Percentiles rank a stretch among this genome's conserved stretches.
Conservation (phyloP, 2,797 vertebrate genomes). For the Sebastes kiyomatsui region DNA sequence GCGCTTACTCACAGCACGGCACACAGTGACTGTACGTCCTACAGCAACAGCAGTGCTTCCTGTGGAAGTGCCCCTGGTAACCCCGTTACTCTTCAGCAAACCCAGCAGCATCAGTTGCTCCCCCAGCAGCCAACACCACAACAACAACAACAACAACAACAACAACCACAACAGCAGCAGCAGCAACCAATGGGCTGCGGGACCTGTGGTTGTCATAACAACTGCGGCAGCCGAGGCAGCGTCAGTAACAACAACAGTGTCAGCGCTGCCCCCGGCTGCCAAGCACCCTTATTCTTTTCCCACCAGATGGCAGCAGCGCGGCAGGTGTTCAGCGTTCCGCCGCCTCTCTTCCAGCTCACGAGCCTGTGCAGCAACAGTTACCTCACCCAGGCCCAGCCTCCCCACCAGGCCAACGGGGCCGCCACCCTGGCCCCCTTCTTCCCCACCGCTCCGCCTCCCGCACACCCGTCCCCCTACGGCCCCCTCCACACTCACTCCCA, state of each 20-base stretch:
- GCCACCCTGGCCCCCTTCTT: conserved; percentile 87
- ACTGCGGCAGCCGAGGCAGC: conserved; percentile 75
- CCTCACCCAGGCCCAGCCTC: conserved; percentile 91
- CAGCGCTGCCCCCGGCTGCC: conserved; percentile 73
- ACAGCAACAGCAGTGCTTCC: conserved; percentile 82
- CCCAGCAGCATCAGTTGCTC: conserved; percentile 61
- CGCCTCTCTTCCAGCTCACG: conserved; percentile 89
- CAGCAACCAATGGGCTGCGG: conserved; percentile 78
- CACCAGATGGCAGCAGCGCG: conserved; percentile 86
- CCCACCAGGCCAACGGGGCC: conserved; percentile 88
- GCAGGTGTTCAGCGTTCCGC: conserved; percentile 88
- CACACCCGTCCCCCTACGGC: conserved; percentile 84
- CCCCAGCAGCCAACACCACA: conserved; percentile 75
- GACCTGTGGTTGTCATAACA: conserved; percentile 77
- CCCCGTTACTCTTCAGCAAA: conserved; percentile 70
- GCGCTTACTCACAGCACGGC: conserved; percentile 91
- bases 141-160: conserved; percentile 74
- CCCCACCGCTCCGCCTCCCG: conserved; percentile 79
- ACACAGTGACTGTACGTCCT: conserved; percentile 89
- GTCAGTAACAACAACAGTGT: conserved; percentile 76
- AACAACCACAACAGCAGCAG: conserved; percentile 72
- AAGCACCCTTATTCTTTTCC: conserved; percentile 86
- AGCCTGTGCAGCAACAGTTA: conserved; percentile 92
- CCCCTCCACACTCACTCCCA: conserved; percentile 85
- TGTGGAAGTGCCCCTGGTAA: conserved; percentile 69